Evolutionary conservation across 2,797 vertebrate species (phyloP).

Genomic region (Poeciliopsis infans): DNA sequence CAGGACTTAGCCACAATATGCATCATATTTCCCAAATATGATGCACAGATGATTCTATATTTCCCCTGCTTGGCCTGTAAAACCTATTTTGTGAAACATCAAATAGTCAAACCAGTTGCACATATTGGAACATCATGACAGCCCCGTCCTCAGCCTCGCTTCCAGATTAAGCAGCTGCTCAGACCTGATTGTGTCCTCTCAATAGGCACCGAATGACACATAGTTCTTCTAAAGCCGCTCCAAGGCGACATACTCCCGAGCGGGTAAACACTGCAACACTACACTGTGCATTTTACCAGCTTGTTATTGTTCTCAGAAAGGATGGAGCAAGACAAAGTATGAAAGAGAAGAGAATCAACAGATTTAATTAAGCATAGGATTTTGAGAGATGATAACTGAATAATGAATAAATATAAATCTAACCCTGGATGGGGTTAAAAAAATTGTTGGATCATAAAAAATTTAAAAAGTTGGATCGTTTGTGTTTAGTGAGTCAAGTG

Average conservation of each 20-base stretch:
- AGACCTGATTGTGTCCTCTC: conserved; percentile 72
- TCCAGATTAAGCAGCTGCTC: conserved; percentile 80
- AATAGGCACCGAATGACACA: conserved; percentile 61
- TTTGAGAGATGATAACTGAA: conserved; percentile 39
- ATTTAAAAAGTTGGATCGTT: neutral
- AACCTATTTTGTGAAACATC: conserved; percentile 57
- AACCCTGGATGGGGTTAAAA: conserved; percentile 1
- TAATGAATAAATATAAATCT: conserved; percentile 12
- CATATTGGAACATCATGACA: conserved; percentile 71
- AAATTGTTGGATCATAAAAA: neutral
- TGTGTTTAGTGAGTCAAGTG: neutral
- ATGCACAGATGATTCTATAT: conserved; percentile 57
- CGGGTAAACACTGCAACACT: conserved; percentile 31
- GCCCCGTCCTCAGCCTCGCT: conserved; percentile 48
- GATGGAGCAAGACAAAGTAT: neutral
- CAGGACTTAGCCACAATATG: neutral
- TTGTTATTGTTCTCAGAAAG: conserved; percentile 26
- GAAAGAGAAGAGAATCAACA: conserved; percentile 9
- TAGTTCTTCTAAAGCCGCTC: conserved; percentile 71
- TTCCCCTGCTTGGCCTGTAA: conserved; percentile 47
- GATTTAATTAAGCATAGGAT: conserved; percentile 37
- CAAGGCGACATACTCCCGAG: conserved; percentile 59
- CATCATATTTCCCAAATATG: conserved; percentile 23
- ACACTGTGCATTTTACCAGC: conserved; percentile 32
- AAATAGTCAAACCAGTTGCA: conserved; percentile 64